Percentiles rank a stretch among this genome's conserved stretches.
Evolutionary conservation across 1,140 invertebrate genomes (phyloP).

Genomic region (Lucilia cuprina): DNA sequence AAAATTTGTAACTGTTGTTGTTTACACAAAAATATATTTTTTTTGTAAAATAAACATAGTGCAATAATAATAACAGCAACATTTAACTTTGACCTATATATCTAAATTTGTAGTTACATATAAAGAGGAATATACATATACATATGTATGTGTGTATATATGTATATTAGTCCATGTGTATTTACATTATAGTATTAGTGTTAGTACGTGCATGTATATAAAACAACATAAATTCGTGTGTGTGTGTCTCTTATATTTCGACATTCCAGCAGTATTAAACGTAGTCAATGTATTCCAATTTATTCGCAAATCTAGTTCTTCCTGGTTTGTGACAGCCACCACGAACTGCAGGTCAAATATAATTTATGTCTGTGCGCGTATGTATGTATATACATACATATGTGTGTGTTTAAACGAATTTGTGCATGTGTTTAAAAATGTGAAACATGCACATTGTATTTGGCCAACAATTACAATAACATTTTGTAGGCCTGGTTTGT

Average conservation of each 20-base stretch:
- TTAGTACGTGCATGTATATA: background rate
- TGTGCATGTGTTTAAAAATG: background rate
- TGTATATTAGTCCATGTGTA: background rate
- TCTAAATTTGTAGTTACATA: background rate
- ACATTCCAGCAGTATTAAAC: too few relatives aligned
- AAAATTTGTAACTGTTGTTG: background rate
- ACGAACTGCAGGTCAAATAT: too few relatives aligned
- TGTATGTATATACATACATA: too few relatives aligned
- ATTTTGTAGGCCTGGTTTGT: background rate
- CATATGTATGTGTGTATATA: too few relatives aligned
- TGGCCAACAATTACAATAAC: conserved; percentile 2
- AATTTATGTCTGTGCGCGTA: too few relatives aligned
- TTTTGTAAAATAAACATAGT: background rate
- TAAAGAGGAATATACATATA: too few relatives aligned
- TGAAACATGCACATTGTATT: background rate
- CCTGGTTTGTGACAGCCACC: too few relatives aligned
- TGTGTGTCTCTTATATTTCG: background rate
- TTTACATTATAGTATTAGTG: background rate
- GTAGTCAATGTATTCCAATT: too few relatives aligned
- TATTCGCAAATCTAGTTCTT: too few relatives aligned
- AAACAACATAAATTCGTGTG: background rate
- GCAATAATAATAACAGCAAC: background rate
- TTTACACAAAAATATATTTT: too few relatives aligned
- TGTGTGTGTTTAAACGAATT: background rate
- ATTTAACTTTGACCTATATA: conserved; percentile 4